phyloP scores from a whole-genome alignment of 2,113 vertebrate species.

The Osmerus mordax region DNA sequence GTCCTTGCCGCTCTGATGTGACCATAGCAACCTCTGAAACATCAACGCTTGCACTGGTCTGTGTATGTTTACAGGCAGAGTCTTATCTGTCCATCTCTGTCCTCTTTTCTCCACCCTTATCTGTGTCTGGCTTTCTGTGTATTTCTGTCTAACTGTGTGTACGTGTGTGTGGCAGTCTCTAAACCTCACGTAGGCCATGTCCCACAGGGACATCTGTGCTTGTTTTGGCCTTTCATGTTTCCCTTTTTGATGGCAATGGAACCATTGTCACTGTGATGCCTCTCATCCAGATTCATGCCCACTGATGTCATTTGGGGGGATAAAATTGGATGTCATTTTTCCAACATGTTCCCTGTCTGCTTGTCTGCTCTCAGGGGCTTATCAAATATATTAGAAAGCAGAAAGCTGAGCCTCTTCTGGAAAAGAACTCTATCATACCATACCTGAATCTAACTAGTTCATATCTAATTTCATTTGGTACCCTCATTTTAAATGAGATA shows the following conservation, averaged over 20 bases:
- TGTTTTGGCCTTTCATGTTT: background rate
- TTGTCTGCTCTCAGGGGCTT: too few relatives aligned
- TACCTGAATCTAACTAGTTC: too few relatives aligned
- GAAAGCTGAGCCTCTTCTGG: too few relatives aligned
- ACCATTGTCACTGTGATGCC: background rate
- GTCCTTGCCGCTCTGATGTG: too few relatives aligned
- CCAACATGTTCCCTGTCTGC: too few relatives aligned
- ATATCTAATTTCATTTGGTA: too few relatives aligned
- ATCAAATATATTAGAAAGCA: too few relatives aligned
- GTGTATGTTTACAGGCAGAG: background rate
- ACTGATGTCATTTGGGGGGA: background rate
- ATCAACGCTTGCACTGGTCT: background rate
- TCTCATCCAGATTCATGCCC: background rate
- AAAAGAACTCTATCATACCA: too few relatives aligned
- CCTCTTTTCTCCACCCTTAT: background rate
- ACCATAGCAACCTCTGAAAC: too few relatives aligned
- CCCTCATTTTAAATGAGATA: too few relatives aligned
- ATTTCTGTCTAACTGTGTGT: slow-evolving; percentile 13
- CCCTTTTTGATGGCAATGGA: background rate
- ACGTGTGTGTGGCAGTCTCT: slow-evolving; percentile 12
- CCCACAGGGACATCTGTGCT: background rate
- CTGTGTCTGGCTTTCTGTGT: background rate
- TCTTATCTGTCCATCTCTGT: background rate
- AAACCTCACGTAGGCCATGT: background rate
- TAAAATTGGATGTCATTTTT: too few relatives aligned